These are phyloP conservation scores for Amphiduros pacificus DNA, from an alignment of 2,888 invertebrate genomes.

Conservation along the genomic window DNA sequence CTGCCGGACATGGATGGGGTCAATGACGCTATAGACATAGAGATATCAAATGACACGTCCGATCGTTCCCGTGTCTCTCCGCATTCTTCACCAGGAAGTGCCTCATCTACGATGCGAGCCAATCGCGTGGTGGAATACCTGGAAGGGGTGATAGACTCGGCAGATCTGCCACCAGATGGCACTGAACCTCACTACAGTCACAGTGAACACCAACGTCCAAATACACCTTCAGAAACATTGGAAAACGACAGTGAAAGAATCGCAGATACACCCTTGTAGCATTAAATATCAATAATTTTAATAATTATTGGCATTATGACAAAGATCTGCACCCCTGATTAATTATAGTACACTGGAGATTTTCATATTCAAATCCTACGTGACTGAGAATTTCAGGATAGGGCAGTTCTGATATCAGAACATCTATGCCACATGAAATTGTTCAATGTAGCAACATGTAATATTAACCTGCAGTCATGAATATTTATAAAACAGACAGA, in stretches of 20 bases:
- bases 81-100: slow-evolving; percentile 1
- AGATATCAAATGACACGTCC: neutral
- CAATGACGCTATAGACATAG: neutral
- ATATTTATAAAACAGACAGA: too few relatives aligned
- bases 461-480: too few relatives aligned
- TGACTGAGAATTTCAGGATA: too few relatives aligned
- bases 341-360: too few relatives aligned
- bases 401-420: too few relatives aligned
- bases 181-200: neutral
- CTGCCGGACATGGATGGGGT: neutral
- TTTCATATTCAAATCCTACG: too few relatives aligned
- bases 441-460: too few relatives aligned
- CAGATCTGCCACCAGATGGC: too few relatives aligned
- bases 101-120: too few relatives aligned
- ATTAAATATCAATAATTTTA: neutral
- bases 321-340: too few relatives aligned
- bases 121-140: slow-evolving; percentile 11
- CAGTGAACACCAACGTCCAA: neutral
- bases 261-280: neutral
- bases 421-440: too few relatives aligned
- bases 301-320: too few relatives aligned
- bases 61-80: neutral
- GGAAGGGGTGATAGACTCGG: slow-evolving; percentile 3
- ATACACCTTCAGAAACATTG: neutral
- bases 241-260: neutral